Evolutionary conservation across 35 echinoderm and acorn worm species (phyloP).

Genomic region (Heliocidaris erythrogramma): DNA sequence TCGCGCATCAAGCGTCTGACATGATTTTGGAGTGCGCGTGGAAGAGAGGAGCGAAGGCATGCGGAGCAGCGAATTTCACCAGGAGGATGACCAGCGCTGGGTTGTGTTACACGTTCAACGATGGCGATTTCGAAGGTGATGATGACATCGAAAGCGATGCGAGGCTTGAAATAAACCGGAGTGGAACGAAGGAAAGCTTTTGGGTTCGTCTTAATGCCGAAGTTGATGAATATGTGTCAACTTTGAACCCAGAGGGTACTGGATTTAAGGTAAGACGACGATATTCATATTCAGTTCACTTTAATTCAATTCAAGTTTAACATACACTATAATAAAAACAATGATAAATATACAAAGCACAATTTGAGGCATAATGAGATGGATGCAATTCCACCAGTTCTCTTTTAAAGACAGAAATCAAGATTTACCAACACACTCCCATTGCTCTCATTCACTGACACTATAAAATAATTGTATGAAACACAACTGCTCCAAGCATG

Average conservation of each 20-base stretch:
- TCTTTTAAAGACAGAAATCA: too few relatives aligned
- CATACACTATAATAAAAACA: too few relatives aligned
- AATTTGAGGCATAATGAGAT: too few relatives aligned
- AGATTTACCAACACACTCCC: too few relatives aligned
- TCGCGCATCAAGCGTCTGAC: conserved; percentile 49
- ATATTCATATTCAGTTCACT: background rate
- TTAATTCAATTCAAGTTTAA: too few relatives aligned
- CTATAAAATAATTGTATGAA: too few relatives aligned
- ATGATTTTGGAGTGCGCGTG: conserved; percentile 54
- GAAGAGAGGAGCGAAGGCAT: background rate
- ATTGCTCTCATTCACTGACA: too few relatives aligned
- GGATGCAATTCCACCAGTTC: background rate
- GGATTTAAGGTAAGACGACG: conserved; percentile 56
- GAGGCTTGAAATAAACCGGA: conserved; percentile 11
- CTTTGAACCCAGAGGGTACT: background rate
- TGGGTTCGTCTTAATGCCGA: conserved; percentile 48
- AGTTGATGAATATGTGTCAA: conserved; percentile 35
- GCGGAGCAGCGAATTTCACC: conserved; percentile 56
- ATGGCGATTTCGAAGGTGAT: background rate
- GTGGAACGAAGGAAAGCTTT: conserved; percentile 16
- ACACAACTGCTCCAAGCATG: too few relatives aligned
- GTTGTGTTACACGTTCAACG: conserved; percentile 62
- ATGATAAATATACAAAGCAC: too few relatives aligned
- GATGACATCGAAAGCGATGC: background rate
- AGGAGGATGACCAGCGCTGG: conserved; percentile 44